These are phyloP conservation scores for Bolborhynchus lineola DNA, from an alignment of 2,113 vertebrate genomes.

Conservation along the genomic window DNA sequence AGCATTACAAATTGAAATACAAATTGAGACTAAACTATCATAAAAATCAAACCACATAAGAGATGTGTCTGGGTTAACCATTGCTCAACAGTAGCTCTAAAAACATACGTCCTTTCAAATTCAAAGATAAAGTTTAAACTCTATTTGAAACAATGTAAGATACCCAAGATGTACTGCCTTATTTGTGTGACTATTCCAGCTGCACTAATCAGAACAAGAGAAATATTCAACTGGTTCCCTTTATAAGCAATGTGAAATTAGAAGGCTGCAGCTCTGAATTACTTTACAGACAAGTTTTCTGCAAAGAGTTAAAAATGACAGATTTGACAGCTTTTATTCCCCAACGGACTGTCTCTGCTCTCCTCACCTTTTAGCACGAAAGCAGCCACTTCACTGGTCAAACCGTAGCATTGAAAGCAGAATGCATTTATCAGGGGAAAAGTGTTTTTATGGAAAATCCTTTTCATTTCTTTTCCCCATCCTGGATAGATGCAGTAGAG, in stretches of 20 bases:
- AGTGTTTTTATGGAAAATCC: not conserved
- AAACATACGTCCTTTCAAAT: not conserved
- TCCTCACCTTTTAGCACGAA: not conserved
- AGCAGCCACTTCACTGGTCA: not conserved
- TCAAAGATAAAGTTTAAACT: not conserved
- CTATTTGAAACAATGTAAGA: not conserved
- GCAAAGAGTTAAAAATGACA: not conserved
- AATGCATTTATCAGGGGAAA: not conserved
- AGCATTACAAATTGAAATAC: not conserved
- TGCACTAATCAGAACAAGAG: not conserved
- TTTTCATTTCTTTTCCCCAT: not conserved
- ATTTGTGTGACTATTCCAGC: not conserved
- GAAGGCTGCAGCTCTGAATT: not conserved
- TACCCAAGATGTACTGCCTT: not conserved
- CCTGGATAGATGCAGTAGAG: not conserved
- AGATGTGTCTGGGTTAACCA: not conserved
- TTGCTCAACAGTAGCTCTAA: not conserved
- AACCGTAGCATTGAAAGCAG: not conserved
- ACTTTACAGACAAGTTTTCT: not conserved
- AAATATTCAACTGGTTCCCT: not conserved
- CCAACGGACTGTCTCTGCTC: not conserved
- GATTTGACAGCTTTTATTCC: not conserved
- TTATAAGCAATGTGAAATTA: not conserved
- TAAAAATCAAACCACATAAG: not conserved
- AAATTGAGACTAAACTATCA: not conserved